phyloP scores from a whole-genome alignment of 2,113 vertebrate species.

The Ammospiza caudacuta region DNA sequence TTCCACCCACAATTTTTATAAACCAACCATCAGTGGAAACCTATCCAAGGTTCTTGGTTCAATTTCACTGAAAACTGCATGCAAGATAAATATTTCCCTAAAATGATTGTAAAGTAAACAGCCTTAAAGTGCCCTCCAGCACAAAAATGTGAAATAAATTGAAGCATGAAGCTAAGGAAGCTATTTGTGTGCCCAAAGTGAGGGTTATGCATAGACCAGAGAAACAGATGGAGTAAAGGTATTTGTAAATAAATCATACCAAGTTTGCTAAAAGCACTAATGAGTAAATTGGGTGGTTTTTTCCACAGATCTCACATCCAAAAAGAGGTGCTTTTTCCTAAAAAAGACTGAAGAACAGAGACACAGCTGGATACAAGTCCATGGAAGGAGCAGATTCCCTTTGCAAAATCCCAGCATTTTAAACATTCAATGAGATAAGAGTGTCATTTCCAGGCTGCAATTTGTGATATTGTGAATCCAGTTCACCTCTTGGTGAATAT shows the following conservation, averaged over 20 bases:
- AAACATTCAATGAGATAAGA: fast-evolving
- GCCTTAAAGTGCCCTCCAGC: background rate
- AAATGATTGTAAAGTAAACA: background rate
- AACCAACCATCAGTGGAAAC: background rate
- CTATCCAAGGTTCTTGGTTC: background rate
- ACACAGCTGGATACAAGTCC: background rate
- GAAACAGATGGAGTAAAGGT: background rate
- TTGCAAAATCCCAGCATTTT: background rate
- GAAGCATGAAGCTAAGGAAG: background rate
- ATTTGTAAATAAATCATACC: background rate
- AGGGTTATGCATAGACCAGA: background rate
- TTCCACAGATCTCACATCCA: background rate
- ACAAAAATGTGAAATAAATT: background rate
- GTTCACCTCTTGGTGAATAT: background rate
- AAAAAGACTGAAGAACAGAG: background rate
- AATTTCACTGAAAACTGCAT: background rate
- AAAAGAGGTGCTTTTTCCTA: background rate
- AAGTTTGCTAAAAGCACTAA: background rate
- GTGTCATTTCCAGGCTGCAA: background rate
- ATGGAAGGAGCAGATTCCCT: background rate
- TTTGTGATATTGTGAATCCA: background rate
- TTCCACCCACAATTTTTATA: background rate
- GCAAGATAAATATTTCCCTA: background rate
- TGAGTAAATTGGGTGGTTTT: background rate
- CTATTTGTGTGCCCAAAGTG: background rate